Evolutionary conservation across 2,797 vertebrate species (phyloP).

Genomic region (Corythornis leucogaster): DNA sequence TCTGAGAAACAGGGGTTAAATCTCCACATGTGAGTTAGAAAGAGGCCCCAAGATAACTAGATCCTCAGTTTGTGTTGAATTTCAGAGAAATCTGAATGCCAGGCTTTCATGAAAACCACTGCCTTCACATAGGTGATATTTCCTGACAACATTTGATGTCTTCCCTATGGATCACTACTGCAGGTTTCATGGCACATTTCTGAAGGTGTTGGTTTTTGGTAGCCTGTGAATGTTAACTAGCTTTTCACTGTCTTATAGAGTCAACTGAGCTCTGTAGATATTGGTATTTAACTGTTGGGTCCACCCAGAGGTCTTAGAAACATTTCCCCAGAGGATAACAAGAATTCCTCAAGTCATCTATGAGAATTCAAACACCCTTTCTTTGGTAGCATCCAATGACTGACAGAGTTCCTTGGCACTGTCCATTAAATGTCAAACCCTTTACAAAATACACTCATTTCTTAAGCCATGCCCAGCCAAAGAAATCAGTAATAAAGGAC

Average conservation of each 20-base stretch:
- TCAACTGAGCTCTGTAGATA: neutral
- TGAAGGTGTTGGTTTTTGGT: neutral
- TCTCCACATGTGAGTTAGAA: neutral
- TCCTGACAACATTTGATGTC: neutral
- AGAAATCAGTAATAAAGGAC: neutral
- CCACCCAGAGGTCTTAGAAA: neutral
- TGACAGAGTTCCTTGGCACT: neutral
- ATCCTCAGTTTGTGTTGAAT: neutral
- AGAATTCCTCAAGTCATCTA: neutral
- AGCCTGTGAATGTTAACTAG: neutral
- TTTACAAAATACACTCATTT: neutral
- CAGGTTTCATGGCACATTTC: neutral
- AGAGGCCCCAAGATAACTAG: neutral
- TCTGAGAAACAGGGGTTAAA: neutral
- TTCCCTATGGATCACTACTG: neutral
- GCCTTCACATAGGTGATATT: neutral
- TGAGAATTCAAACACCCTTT: neutral
- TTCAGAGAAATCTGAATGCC: neutral
- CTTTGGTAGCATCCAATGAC: neutral
- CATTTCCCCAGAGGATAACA: neutral
- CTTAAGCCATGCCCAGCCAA: neutral
- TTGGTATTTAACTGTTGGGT: neutral
- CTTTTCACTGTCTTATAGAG: neutral
- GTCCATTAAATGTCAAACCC: neutral
- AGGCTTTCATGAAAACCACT: neutral